Evolutionary conservation across 2,888 invertebrate species (phyloP).

Genomic region (Oxyteleia sp.): DNA sequence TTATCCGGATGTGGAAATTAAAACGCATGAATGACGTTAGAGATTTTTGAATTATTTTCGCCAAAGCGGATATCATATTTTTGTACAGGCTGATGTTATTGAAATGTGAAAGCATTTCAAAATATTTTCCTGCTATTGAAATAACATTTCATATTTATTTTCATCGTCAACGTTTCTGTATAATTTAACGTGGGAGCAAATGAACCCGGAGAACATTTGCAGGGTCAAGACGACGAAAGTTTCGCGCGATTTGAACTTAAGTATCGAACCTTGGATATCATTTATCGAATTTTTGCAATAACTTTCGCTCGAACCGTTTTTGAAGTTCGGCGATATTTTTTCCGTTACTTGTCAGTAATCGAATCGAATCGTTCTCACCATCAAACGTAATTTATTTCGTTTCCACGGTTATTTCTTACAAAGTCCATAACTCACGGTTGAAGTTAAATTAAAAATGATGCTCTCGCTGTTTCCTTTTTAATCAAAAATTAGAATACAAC

Average conservation of each 20-base stretch:
- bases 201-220: conserved; percentile 9
- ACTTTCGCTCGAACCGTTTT: conserved; percentile 18
- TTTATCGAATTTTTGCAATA: conserved; percentile 33
- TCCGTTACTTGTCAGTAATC: background rate
- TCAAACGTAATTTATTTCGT: conserved; percentile 3
- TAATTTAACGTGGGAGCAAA: background rate
- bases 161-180: conserved; percentile 2
- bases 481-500: no score
- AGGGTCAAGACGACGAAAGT: conserved; percentile 13
- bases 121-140: background rate
- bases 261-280: conserved; percentile 3
- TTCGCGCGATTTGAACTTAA: conserved; percentile 25
- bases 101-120: conserved; percentile 16
- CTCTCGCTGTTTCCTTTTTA: no score
- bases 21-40: background rate
- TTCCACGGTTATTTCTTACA: background rate
- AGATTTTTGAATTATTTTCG: background rate
- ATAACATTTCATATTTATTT: conserved; percentile 39
- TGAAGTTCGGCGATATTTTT: conserved; percentile 7
- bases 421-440: no score
- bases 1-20: background rate
- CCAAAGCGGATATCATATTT: background rate
- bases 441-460: no score
- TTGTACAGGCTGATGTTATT: background rate
- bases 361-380: no score